These are phyloP conservation scores for Lepidocyrtinus sp. DNA, from an alignment of 2,888 invertebrate species.

Conservation along the genomic window DNA sequence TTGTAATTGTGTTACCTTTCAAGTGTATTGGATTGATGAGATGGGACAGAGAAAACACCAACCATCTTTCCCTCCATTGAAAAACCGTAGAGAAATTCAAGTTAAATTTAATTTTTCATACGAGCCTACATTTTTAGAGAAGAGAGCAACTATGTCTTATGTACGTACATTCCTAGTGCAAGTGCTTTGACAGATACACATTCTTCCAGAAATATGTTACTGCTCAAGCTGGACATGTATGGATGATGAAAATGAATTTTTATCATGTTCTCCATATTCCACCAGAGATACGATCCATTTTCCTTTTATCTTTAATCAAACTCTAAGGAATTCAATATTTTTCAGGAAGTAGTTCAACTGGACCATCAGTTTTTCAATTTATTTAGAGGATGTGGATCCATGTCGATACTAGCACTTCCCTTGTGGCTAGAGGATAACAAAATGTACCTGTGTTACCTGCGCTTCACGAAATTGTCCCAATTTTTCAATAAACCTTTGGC, in stretches of 20 bases:
- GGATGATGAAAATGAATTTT: neutral
- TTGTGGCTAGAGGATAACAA: no score
- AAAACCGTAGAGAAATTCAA: neutral
- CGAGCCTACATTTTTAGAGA: neutral
- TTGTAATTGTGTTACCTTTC: neutral
- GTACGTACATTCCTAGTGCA: neutral
- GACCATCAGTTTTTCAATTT: constrained; percentile 1
- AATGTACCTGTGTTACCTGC: neutral
- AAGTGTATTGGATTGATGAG: neutral
- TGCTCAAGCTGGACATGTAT: neutral
- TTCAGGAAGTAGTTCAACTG: neutral
- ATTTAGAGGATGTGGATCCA: no score
- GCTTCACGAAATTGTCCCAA: neutral
- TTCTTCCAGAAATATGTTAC: neutral
- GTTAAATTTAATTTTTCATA: constrained; percentile 11
- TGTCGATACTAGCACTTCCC: no score
- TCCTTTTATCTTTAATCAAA: neutral
- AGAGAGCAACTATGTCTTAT: neutral
- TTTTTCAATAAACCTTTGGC: neutral
- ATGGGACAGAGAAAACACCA: neutral
- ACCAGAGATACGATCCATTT: neutral
- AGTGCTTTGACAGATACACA: neutral
- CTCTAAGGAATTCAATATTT: neutral
- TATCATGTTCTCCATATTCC: neutral
- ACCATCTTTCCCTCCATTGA: neutral